Evolutionary conservation across 2,888 invertebrate genomes (phyloP), one percentile per base, ranked within the genome.

Genomic region (Watsonalla cultraria): DNA sequence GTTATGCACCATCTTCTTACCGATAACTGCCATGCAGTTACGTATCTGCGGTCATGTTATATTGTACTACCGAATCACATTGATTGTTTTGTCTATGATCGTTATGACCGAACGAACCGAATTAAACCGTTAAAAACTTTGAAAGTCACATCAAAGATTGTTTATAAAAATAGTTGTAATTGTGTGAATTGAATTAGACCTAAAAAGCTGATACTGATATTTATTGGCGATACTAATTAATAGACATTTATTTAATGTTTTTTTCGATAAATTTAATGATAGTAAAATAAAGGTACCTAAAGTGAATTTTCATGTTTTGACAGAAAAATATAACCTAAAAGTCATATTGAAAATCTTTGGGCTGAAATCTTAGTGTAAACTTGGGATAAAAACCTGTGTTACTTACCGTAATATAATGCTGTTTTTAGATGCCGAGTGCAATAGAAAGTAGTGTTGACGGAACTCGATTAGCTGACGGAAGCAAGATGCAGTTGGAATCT

Each of bases 401-500:
- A 61, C 60, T 55, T 52, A 11, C 42, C 37, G 9, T 4, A 57
- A 55, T 56, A 62, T 59, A 64, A 70, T 76, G 70, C 56, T 71
- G 60, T 66, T 79, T 81, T 70, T 84, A 90, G 87, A 89, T 90
- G 88, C 86, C 87, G 56, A 86, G 82, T 74, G 72, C 80, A 59
- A 70, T 80, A 68, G 65, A 58, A 55, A 82, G 70, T 67, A 78
- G 74, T 76, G 74, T 82, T 62, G 84, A 86, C 58, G 67, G 70
- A 62, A 65, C 80, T 55, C 78, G 76, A 57, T 72, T 77, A 55
- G 68, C 67, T 58, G 84, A 89, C 64, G 76, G 77, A 64, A 78
- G 75, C 54, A 91, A 87, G 72, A 90, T 91, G 88, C 92, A 92
- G 74, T 78, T 90, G 46, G 95, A 95, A 70, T 92, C 93, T 53